Evolutionary conservation across 1,140 invertebrate genomes (phyloP), one percentile per base, ranked within the genome.

Genomic region (Panagrolaimus sp.): DNA sequence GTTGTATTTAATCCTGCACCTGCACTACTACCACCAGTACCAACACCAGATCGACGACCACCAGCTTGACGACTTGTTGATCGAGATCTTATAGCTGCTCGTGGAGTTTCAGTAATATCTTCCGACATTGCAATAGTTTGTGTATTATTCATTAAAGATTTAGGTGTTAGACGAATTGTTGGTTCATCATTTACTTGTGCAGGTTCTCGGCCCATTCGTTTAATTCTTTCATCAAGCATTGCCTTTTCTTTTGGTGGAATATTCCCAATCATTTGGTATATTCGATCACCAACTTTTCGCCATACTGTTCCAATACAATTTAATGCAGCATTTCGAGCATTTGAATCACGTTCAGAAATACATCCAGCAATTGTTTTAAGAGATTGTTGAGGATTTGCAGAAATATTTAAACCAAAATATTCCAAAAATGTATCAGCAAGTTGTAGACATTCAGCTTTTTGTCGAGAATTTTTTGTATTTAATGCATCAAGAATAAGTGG

Each of bases 271-370:
- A 91, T 88, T 85, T 94, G 94, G 82, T 89, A 94, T 1, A 96
- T 87, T 83, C 89, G 89, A 79, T 97, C 93, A 0, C 93, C 93
- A 71, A 93, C 89, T 25, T 93, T 86, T 82, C 90, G 90, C 83
- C 92, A 96, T 0, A 91, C 93, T 76, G 90, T 89, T 14, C 96
- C 91, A 53, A 96, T 88, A 76, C 91, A 92, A 85, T 97, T 98
- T 1, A 98, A 86, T 1, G 95, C 93, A 11, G 93, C 93, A 84
- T 91, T 96, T 65, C 95, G 87, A 48, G 98, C 95, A n/a, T 89
- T 89, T 85, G 93, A 96, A 84, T 98, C 95, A 43, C 93, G 85
- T 85, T 98, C 94, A 1, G 91, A 89, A 77, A 98, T 96, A 81
- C 96, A 93, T 57, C 90, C 89, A 0, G 93, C 92, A 16, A 98